Base-by-base conservation (phyloP, 2,888 invertebrate genomes). In the Drosophila gaucha region DNA sequence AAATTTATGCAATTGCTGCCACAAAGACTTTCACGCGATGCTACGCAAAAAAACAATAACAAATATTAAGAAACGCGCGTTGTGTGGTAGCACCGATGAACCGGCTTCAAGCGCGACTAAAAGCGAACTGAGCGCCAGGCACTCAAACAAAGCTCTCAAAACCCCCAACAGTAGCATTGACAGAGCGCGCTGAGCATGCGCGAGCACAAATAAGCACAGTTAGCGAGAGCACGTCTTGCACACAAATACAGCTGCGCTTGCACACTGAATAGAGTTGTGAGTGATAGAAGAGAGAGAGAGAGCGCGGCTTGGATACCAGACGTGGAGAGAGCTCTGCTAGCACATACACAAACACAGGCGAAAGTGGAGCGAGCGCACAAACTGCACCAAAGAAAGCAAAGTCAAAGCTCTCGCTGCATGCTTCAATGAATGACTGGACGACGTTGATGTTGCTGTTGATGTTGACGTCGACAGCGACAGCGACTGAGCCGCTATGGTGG, bases 91-190 rank as follows among this genome's bases (percentile, higher is more conserved):
- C 56, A 41, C 24, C 58, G 26, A 79, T 74, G 55, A 84, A 88
- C 83, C 83, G 86, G 88, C 87, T 80, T 88, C 73, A 67, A 67
- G 68, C 70, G 55, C 79, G 78, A 67, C 75, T 62, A 50, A 79
- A 78, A 70, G 67, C 76, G 47, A 67, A 78, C 78, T 82, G 68
- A 78, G 75, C 64, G 68, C 38, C 52, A 58, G 41, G 52, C 54
- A 60, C 22, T 64, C 36, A 72, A 70, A 47, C 58, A 56, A 70
- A 63, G 65, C 60, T 46, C 72, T 64, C 72, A 51, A 71, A 72
- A 69, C 67, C 60, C 59, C 52, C 30, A 50, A 28, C 31, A 44
- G 43, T 30, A 28, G 18, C 50, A 49, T 2, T 16, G 36, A 44
- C 47, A 51, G 73, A 74, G 78, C 74, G 69, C 35, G 69, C 57